These are phyloP conservation scores for Peromyscus californicus DNA, from an alignment of 2,113 vertebrate genomes.

Conservation along the genomic window DNA sequence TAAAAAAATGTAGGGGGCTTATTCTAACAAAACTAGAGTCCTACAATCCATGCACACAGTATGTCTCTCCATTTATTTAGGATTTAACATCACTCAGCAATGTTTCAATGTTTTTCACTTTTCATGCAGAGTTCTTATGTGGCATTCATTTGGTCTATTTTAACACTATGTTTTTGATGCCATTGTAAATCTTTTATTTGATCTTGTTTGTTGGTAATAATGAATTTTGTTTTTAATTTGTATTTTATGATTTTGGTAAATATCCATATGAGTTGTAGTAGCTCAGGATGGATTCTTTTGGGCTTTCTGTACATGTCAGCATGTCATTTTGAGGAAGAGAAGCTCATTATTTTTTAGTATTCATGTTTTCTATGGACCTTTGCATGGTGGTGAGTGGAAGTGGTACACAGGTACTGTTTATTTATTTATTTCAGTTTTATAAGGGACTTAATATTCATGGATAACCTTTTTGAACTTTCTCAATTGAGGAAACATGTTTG, in stretches of 20 bases:
- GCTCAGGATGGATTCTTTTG: neutral
- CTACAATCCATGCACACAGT: neutral
- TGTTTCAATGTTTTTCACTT: neutral
- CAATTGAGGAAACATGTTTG: neutral
- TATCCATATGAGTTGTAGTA: neutral
- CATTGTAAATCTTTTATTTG: constrained; percentile 26
- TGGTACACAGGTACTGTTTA: neutral
- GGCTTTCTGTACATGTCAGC: neutral
- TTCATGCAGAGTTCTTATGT: neutral
- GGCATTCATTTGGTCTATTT: neutral
- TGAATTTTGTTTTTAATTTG: constrained; percentile 38
- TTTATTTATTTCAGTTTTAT: neutral
- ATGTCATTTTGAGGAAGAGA: neutral
- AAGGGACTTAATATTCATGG: neutral
- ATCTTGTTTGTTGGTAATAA: neutral
- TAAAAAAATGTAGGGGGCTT: too few species aligned
- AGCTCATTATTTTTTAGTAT: neutral
- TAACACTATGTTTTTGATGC: neutral
- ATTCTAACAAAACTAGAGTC: neutral
- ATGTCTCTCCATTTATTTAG: neutral
- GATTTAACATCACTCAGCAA: neutral
- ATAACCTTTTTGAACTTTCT: neutral
- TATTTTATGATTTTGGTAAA: constrained; percentile 4
- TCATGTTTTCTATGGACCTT: neutral
- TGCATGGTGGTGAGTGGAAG: neutral